Conservation (phyloP, 2,113 vertebrate species). For the Lichenostomus cassidix region DNA sequence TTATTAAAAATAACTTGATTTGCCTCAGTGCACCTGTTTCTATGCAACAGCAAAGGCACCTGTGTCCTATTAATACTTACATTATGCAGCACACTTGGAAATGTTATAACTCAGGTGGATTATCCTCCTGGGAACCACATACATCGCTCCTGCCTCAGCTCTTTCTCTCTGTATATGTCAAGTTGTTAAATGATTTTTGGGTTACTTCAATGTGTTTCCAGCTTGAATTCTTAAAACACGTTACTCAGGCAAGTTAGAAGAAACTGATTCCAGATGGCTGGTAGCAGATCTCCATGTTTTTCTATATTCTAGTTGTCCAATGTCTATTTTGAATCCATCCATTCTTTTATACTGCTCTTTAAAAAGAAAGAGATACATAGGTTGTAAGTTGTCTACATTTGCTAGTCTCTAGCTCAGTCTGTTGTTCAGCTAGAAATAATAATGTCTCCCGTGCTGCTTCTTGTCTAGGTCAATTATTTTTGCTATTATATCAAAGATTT, state of each 20-base stretch:
- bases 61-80: slow-evolving; percentile 56
- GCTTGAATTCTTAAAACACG: neutral
- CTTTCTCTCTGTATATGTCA: slow-evolving; percentile 7
- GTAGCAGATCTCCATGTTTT: neutral
- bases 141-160: neutral
- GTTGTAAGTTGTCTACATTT: neutral
- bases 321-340: neutral
- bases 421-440: neutral
- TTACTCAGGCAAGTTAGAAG: neutral
- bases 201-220: neutral
- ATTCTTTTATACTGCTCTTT: neutral
- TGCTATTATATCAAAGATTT: neutral
- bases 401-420: neutral
- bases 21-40: slow-evolving; percentile 8
- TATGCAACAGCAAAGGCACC: slow-evolving; percentile 32
- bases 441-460: neutral
- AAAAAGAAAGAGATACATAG: neutral
- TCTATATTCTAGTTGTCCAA: neutral
- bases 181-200: slow-evolving; percentile 27
- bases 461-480: neutral
- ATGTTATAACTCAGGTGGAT: slow-evolving; percentile 32
- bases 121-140: neutral
- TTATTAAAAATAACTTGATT: slow-evolving; percentile 49
- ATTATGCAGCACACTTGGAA: slow-evolving; percentile 49
- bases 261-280: neutral